Evolutionary conservation across 1,140 invertebrate species (phyloP).

Genomic region (Lasioglossum albipes): DNA sequence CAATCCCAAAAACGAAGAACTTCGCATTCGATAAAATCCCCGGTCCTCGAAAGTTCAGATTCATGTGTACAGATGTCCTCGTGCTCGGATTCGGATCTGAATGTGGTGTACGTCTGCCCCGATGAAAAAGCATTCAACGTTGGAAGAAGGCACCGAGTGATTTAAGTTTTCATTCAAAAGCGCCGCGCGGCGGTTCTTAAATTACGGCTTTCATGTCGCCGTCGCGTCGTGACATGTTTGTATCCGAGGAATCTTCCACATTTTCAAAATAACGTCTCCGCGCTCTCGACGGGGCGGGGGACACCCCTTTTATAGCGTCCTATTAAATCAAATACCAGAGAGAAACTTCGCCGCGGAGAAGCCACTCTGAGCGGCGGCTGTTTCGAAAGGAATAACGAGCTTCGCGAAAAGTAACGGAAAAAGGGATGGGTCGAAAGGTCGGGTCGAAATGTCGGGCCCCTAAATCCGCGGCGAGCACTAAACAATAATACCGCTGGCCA

Average conservation of each 20-base stretch:
- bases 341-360: conserved; percentile 1
- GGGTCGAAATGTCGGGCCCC: too few relatives aligned
- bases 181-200: conserved; percentile 55
- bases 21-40: too few relatives aligned
- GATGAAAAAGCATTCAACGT: conserved; percentile 47
- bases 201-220: conserved; percentile 57
- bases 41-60: too few relatives aligned
- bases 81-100: too few relatives aligned
- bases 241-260: conserved; percentile 51
- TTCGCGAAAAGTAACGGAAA: too few relatives aligned
- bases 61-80: too few relatives aligned
- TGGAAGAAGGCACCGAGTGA: conserved; percentile 42
- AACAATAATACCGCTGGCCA: too few relatives aligned
- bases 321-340: conserved; percentile 45
- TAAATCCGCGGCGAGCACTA: too few relatives aligned
- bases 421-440: too few relatives aligned
- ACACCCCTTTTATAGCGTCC: conserved; percentile 34
- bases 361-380: conserved; percentile 13
- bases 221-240: conserved; percentile 54
- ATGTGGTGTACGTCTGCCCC: conserved; percentile 12
- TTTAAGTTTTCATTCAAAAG: conserved; percentile 59
- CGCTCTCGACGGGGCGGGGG: background rate
- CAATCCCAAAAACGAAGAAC: too few relatives aligned
- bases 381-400: background rate
- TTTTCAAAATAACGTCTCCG: conserved; percentile 48